Evolutionary conservation across 2,113 vertebrate species (phyloP), one percentile per base, ranked within the genome.

Genomic region (Hirundichthys speculiger): DNA sequence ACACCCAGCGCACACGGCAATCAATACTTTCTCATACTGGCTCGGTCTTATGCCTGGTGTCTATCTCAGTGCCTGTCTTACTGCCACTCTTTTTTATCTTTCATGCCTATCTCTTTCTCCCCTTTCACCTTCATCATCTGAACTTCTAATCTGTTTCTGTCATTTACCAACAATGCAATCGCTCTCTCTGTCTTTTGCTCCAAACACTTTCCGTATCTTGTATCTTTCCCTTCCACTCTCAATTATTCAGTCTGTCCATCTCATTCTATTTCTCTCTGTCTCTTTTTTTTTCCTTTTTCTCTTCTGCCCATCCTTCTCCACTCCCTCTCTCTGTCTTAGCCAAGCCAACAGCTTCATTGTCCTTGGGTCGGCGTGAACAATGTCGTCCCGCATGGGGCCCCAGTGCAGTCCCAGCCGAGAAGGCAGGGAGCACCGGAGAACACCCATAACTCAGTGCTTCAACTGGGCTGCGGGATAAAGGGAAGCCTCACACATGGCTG

Each of bases 361-460:
- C 87, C 85, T 80, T 83, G 80, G 88, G 75, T 79, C 50, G 51
- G 82, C 80, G 83, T 83, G 88, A 86, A 86, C 85, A 86, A 90
- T 86, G 85, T 85, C 77, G 63, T 79, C 85, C 87, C 73, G 80
- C 84, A 88, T 70, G 83, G 79, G 84, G 86, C 84, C 86, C 86
- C 83, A 58, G 84, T 59, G 75, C 78, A 22, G 83, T 85, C 86
- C 73, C 74, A 78, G 85, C 77, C 56, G 80, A 75, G 87, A 82
- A 86, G 74, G 74, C 83, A 86, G 79, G 86, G 75, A 83, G 86
- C 73, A 76, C 84, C 74, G 54, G 75, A 73, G 77, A 88, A 85
- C 84, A 87, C 88, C 88, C 87, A 89, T 90, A 90, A 91, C 89
- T 92, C 81, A 92, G 76, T 75, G 91, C 84, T 90, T 89, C 83